Evolutionary conservation across 2,888 invertebrate genomes (phyloP).

Genomic region (Cheilosia grossa): DNA sequence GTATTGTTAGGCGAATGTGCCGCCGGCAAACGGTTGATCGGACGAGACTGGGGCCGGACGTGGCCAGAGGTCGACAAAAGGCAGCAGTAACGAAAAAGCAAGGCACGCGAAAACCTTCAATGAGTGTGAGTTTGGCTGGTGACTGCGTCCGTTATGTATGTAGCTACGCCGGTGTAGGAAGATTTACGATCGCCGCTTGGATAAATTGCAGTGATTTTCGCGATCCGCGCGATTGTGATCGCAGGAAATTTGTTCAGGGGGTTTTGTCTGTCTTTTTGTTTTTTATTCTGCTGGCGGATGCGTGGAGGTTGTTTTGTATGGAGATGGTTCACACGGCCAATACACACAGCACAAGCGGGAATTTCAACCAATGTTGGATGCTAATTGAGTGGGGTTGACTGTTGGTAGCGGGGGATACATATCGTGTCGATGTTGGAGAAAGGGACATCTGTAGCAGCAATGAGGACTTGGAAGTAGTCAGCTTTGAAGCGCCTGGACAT

Average conservation of each 20-base stretch:
- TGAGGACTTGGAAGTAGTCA: no score
- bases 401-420: background rate
- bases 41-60: conserved; percentile 64
- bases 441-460: no score
- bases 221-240: conserved; percentile 73
- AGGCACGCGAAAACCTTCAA: conserved; percentile 47
- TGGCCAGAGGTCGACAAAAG: conserved; percentile 69
- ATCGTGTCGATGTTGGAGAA: no score
- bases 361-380: conserved; percentile 17
- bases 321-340: conserved; percentile 63
- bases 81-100: conserved; percentile 17
- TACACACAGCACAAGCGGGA: conserved; percentile 21
- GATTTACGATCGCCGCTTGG: conserved; percentile 73
- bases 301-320: conserved; percentile 42
- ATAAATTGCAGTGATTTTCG: conserved; percentile 75
- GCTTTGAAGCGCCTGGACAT: no score
- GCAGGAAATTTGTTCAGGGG: conserved; percentile 72
- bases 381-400: conserved; percentile 2
- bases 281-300: conserved; percentile 57
- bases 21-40: conserved; percentile 60
- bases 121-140: conserved; percentile 72
- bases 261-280: conserved; percentile 52
- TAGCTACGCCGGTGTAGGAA: conserved; percentile 43
- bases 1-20: conserved; percentile 64
- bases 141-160: conserved; percentile 69